These are phyloP conservation scores for Siphamia tubifer DNA, from an alignment of 2,113 vertebrate species.

Conservation along the genomic window DNA sequence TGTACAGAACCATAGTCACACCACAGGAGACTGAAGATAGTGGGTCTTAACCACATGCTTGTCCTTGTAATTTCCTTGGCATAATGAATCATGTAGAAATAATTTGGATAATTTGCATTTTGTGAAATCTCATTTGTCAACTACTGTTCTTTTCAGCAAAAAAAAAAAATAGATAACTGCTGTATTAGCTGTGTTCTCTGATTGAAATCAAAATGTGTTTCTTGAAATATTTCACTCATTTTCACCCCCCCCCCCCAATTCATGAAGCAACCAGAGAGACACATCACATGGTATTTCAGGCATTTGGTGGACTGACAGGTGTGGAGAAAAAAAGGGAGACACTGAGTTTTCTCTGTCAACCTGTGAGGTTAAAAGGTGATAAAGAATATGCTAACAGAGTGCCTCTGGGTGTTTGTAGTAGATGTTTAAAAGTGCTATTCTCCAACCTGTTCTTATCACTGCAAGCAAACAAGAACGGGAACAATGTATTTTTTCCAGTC, in stretches of 20 bases:
- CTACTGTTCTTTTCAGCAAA: too few species aligned
- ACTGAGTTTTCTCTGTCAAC: background rate
- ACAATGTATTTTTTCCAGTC: constrained; percentile 2
- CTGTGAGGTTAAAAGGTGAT: background rate
- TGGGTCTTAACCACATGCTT: background rate
- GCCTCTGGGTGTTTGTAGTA: background rate
- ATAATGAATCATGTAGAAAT: too few species aligned
- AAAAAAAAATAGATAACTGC: too few species aligned
- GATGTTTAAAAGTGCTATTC: background rate
- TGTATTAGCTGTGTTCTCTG: too few species aligned
- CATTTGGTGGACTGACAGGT: background rate
- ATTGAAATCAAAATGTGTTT: too few species aligned
- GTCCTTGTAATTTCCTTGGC: background rate
- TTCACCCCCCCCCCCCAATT: too few species aligned
- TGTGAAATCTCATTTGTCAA: too few species aligned
- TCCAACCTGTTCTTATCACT: background rate
- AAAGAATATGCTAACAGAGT: background rate
- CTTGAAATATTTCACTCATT: too few species aligned
- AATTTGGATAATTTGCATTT: too few species aligned
- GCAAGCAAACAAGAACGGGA: background rate
- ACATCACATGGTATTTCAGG: background rate
- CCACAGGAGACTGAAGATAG: background rate
- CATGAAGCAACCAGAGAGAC: background rate
- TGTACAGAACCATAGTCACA: background rate
- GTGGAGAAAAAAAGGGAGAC: background rate